Percentiles rank a stretch among this genome's conserved stretches.
Conservation (phyloP, 2,113 vertebrate genomes). For the Rhipidura dahli region DNA sequence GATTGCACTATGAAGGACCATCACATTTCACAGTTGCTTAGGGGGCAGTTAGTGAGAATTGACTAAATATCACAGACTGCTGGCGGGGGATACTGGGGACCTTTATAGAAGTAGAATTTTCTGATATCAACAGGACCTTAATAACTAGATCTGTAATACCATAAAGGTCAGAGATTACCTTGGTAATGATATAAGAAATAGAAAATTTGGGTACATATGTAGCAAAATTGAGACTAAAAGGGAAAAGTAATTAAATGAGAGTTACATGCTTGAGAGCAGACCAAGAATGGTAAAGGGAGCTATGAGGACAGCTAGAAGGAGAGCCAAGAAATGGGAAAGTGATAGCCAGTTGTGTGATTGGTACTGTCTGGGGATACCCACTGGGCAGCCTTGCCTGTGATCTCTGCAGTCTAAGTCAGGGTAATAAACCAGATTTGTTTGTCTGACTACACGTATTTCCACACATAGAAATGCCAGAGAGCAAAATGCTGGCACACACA, state of each 20-base stretch:
- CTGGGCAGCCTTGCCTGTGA: neutral
- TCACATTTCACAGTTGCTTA: neutral
- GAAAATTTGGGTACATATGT: neutral
- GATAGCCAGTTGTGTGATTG: neutral
- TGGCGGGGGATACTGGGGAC: neutral
- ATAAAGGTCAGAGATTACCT: neutral
- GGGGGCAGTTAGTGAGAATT: neutral
- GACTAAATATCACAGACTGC: neutral
- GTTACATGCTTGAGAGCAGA: neutral
- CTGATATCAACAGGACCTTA: neutral
- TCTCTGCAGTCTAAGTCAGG: neutral
- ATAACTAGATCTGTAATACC: neutral
- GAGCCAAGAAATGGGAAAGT: neutral
- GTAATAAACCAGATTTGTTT: neutral
- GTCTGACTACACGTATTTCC: neutral
- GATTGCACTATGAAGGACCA: neutral
- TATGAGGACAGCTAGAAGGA: neutral
- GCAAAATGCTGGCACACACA: neutral
- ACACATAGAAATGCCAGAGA: neutral
- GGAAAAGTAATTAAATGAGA: neutral
- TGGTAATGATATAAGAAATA: neutral
- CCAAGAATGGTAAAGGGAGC: neutral
- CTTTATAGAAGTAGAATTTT: neutral
- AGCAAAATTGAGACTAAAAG: neutral
- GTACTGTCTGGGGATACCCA: neutral